Conservation (phyloP, 2,888 invertebrate genomes). For the Eupithecia tripunctaria region DNA sequence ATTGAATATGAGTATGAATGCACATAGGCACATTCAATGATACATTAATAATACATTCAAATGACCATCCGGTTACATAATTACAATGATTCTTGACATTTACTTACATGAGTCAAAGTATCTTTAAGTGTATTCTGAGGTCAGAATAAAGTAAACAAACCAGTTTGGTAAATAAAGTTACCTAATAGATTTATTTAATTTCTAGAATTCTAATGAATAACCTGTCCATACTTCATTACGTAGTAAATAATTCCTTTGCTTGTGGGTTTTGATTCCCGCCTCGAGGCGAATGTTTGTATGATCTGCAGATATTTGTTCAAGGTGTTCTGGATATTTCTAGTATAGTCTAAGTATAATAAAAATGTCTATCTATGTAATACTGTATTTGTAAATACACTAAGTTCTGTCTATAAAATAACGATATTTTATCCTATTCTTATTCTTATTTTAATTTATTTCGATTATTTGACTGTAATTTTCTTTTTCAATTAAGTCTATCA, state of each 20-base stretch:
- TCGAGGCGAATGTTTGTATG: background rate
- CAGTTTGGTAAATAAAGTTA: background rate
- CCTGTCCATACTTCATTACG: background rate
- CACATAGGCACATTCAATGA: background rate
- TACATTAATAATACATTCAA: background rate
- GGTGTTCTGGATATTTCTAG: background rate
- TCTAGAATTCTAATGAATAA: background rate
- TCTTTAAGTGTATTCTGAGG: conserved; percentile 10
- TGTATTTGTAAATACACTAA: too few species aligned
- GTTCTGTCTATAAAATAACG: too few species aligned
- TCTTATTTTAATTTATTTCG: too few species aligned
- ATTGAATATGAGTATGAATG: background rate
- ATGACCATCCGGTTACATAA: conserved; percentile 5
- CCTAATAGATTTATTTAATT: background rate
- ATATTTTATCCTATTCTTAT: too few species aligned
- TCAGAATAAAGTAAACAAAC: conserved; percentile 7
- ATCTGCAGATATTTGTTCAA: background rate
- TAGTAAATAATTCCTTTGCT: background rate
- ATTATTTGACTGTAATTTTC: too few species aligned
- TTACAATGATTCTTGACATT: conserved; percentile 3
- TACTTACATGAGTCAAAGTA: conserved; percentile 12
- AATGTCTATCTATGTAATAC: too few species aligned
- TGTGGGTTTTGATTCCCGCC: background rate
- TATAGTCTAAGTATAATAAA: too few species aligned
- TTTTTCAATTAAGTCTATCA: background rate